Base-by-base conservation (phyloP, 1,140 invertebrate genomes). In the Microplitis demolitor region DNA sequence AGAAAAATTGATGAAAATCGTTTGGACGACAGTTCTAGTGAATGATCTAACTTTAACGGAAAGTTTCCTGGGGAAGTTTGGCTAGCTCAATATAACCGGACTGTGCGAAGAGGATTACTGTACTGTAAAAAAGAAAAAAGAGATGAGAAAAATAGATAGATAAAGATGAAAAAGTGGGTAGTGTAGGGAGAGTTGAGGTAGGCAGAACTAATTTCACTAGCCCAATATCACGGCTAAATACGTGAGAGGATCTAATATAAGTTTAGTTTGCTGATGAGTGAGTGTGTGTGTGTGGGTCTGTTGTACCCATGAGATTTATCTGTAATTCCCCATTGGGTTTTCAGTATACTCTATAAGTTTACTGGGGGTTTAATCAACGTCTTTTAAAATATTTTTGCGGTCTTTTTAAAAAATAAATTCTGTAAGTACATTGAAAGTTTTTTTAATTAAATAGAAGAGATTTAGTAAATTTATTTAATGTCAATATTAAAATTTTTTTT, bases 151-250 rank as follows among this genome's bases (percentile, higher is more conserved):
- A 64, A 60, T 45, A 53, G 8, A 14, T 39, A 31, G 39, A 69
- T 39, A 51, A 8, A 9, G 39, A 13, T 35, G 54, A n/a, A 3
- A 16, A 31, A 51, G 31, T 45, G 31, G 1, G 34, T 24, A 45
- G 39, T 8, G 39, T 11, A 45, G 3, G 4, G 14, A n/a, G 3
- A 4, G 4, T 45, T n/a, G 9, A 11, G 34, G 39, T 16, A 24
- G 60, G 31, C 58, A 39, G 66, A 66, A 74, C 63, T 72, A 75
- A 75, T 75, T 75, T 69, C 66, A 75, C 69, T 75, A 67, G 37
- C 34, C 16, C 14, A 13, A 66, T 50, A 45, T 11, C 56, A 35
- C 64, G 51, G 58, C 58, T 75, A 68, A 71, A 70, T 45, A 67
- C 69, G 9, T 60, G 8, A 68, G 72, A 63, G 61, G 54, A 56